phyloP scores from a whole-genome alignment of 1,140 invertebrate species.

The Octopus sinensis region DNA sequence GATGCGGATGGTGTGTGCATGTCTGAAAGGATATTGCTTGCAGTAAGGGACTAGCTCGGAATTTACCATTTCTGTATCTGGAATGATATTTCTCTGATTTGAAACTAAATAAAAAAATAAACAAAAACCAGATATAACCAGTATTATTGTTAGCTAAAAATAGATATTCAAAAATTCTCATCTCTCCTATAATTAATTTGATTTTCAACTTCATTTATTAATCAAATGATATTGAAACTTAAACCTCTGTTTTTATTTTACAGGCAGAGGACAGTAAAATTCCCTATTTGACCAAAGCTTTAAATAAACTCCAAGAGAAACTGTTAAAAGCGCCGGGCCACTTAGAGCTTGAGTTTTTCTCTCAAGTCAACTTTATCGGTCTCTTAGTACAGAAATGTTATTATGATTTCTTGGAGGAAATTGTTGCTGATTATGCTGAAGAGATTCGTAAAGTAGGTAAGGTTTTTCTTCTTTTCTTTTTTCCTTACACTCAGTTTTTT shows the following conservation, averaged over 20 bases:
- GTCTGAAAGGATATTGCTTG: too few species aligned
- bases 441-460: slow-evolving; percentile 36
- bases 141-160: too few species aligned
- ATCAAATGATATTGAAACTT: neutral
- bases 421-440: slow-evolving; percentile 32
- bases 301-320: slow-evolving; percentile 28
- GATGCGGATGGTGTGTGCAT: too few species aligned
- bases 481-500: neutral
- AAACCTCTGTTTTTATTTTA: neutral
- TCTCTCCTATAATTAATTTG: too few species aligned
- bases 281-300: slow-evolving; percentile 25
- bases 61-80: too few species aligned
- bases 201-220: too few species aligned
- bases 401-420: slow-evolving; percentile 35
- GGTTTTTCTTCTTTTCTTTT: neutral
- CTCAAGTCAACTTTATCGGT: slow-evolving; percentile 39
- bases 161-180: too few species aligned
- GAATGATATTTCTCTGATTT: too few species aligned
- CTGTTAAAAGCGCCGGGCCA: slow-evolving; percentile 34
- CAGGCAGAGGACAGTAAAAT: slow-evolving; percentile 39
- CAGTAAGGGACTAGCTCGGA: too few species aligned
- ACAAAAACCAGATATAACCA: too few species aligned
- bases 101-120: too few species aligned
- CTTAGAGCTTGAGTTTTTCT: slow-evolving; percentile 37
- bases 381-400: slow-evolving; percentile 38